Evolutionary conservation across 2,888 invertebrate species (phyloP).

Genomic region (Apodemia mormo): DNA sequence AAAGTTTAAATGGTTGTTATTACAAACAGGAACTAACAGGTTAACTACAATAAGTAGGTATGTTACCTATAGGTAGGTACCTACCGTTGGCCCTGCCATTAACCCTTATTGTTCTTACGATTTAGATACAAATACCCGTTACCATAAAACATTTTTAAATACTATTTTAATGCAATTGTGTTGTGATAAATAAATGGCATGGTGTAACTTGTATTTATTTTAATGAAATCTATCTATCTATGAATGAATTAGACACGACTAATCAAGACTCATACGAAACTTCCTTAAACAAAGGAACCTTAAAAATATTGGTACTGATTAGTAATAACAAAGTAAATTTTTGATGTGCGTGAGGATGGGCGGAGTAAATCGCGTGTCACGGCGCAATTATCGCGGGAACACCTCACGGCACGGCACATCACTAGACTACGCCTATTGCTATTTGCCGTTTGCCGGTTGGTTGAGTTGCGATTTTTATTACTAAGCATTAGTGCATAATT

Average conservation of each 20-base stretch:
- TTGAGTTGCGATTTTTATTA: conserved; percentile 35
- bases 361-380: conserved; percentile 74
- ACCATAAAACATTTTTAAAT: too few relatives aligned
- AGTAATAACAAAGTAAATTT: conserved; percentile 37
- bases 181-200: too few relatives aligned
- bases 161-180: too few relatives aligned
- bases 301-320: conserved; percentile 27
- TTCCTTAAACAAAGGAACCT: neutral
- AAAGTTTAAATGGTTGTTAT: too few relatives aligned
- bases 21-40: too few relatives aligned
- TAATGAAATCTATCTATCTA: neutral
- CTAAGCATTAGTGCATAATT: neutral
- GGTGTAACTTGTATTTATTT: neutral
- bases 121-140: too few relatives aligned
- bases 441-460: conserved; percentile 49
- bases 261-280: neutral
- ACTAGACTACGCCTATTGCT: conserved; percentile 74
- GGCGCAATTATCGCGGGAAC: conserved; percentile 71
- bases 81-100: too few relatives aligned
- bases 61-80: too few relatives aligned
- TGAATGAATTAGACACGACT: neutral
- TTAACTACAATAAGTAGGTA: too few relatives aligned
- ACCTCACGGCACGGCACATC: conserved; percentile 74
- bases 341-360: conserved; percentile 61
- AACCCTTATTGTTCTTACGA: too few relatives aligned